Evolutionary conservation across 1,140 invertebrate species (phyloP), one percentile per base, ranked within the genome.

Genomic region (Psix sp.): DNA sequence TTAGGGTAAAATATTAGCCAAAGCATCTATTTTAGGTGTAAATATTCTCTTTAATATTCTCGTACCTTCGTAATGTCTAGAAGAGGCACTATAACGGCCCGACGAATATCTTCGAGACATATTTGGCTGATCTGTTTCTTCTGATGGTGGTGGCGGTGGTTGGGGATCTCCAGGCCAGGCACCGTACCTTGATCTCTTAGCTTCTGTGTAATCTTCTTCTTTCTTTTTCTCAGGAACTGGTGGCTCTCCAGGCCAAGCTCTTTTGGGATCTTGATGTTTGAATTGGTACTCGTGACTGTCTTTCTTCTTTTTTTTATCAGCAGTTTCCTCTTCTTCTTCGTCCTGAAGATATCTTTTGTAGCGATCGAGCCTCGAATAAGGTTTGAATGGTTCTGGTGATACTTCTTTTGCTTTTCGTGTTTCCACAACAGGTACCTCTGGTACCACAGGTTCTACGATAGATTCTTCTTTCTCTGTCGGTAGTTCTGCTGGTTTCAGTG

Each of bases 91-190:
- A 77, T 88, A 91, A 63, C 89, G 85, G 71, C 82, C 88, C 26
- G 89, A 87, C 52, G 90, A 90, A 48, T 91, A 86, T 77, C 88
- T 83, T 38, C 83, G 87, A 49, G 89, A 89, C 88, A 91, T 91
- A 40, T 91, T 88, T 82, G 87, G 85, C 54, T 87, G 80, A 63
- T 82, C 84, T 79, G 87, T 87, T 49, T 84, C 84, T 81, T 77
- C 59, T 5, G 57, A 46, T 26, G 82, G 65, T 3, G 80, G 73
- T 5, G 57, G 45, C 24, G 82, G 65, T 3, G 80, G 73, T 39
- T 56, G 66, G 1, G 66, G 65, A 16, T 75, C 65, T 4, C 73
- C 65, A 10, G 73, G 73, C 73, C 60, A 75, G 15, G 73, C 65
- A 35, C 73, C 73, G 39, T 68, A 35, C 56, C 76, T 77, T n/a